Evolutionary conservation across 2,888 invertebrate genomes (phyloP).

Genomic region (Calameuta idolon): DNA sequence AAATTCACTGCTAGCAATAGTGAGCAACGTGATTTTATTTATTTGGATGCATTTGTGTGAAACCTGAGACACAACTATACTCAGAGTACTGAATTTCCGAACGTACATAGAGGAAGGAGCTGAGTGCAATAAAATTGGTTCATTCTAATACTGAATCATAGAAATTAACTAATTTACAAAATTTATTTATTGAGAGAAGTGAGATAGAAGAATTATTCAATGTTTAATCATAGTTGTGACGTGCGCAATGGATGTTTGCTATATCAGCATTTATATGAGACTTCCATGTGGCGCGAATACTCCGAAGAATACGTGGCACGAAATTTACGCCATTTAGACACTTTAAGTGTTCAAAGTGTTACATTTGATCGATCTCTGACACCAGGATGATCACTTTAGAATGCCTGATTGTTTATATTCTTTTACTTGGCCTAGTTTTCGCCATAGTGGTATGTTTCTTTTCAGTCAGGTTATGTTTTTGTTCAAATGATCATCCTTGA

Average conservation of each 20-base stretch:
- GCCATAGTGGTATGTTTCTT: conserved; percentile 32
- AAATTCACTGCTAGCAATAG: background rate
- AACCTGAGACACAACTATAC: too few species aligned
- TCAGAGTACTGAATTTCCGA: too few species aligned
- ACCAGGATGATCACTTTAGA: conserved; percentile 34
- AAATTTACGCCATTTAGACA: conserved; percentile 16
- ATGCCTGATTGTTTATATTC: conserved; percentile 22
- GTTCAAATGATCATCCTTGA: background rate
- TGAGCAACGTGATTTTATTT: background rate
- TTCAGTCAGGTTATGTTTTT: background rate
- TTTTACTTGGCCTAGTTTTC: conserved; percentile 20
- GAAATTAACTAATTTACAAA: background rate
- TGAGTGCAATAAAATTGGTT: too few species aligned
- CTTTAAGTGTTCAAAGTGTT: conserved; percentile 12
- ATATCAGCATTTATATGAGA: background rate
- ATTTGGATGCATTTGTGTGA: background rate
- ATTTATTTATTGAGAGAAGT: background rate
- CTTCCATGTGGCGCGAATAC: background rate
- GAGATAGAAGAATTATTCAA: background rate
- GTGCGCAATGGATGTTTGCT: background rate
- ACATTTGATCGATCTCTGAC: background rate
- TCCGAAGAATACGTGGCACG: conserved; percentile 35
- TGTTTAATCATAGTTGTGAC: background rate
- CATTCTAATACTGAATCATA: too few species aligned
- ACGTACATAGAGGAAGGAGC: too few species aligned